Conservation (phyloP, 2,797 vertebrate genomes). For the Chelon auratus region DNA sequence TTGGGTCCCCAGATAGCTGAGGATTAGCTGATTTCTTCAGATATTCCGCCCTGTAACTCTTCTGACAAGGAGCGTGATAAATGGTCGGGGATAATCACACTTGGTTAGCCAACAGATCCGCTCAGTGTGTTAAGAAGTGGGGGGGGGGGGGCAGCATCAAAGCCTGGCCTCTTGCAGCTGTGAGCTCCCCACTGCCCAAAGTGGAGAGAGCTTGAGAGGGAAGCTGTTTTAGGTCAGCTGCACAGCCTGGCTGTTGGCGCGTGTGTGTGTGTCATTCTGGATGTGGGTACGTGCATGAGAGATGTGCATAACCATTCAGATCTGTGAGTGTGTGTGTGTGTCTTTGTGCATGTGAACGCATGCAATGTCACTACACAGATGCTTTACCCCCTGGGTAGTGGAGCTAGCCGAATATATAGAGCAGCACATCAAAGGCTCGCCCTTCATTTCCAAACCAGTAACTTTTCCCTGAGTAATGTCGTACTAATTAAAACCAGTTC, state of each 20-base stretch:
- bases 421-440: conserved; percentile 84
- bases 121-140: conserved; percentile 69
- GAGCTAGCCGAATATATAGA: conserved; percentile 76
- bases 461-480: conserved; percentile 74
- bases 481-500: conserved; percentile 80
- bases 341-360: conserved; percentile 61
- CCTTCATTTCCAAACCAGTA: conserved; percentile 84
- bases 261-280: conserved; percentile 18
- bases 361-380: conserved; percentile 77
- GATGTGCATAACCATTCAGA: conserved; percentile 47
- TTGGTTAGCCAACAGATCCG: conserved; percentile 81
- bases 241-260: conserved; percentile 72
- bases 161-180: conserved; percentile 78
- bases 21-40: conserved; percentile 81
- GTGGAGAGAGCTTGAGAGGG: conserved; percentile 74
- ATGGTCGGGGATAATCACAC: conserved; percentile 82
- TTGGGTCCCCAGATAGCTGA: conserved; percentile 59
- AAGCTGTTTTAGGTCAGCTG: conserved; percentile 82
- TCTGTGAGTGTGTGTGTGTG: conserved; percentile 26
- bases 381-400: conserved; percentile 75
- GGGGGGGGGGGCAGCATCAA: conserved; percentile 58
- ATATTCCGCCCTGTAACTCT: conserved; percentile 79
- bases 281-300: conserved; percentile 31
- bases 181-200: conserved; percentile 74
- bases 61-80: conserved; percentile 81